Evolutionary conservation across 1,140 invertebrate genomes (phyloP), one percentile per base, ranked within the genome.

Genomic region (Zaprionus ghesquierei): DNA sequence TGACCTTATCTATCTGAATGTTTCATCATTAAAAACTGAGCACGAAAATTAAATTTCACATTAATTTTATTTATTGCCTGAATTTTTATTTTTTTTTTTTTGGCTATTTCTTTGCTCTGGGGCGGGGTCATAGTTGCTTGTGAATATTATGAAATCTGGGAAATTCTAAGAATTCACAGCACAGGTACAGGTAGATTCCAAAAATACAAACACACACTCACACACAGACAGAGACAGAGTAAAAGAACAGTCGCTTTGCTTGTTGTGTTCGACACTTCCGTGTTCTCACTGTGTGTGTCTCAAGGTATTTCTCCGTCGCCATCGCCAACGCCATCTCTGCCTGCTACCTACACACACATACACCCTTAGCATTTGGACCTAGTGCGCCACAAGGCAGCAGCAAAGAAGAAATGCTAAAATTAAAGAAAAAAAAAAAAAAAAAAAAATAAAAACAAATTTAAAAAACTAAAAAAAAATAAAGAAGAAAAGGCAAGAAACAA

Each of bases 391-490:
- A 51, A 65, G 51, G 46, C 65, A 22, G 53, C 61, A 41, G n/a
- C n/a, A n/a, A n/a, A n/a, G n/a, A 71, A 50, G 61, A 70, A 75
- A 74, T 75, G 81, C 59, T 59, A 51, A 65, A n/a, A n/a, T n/a
- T n/a, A n/a, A n/a, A n/a, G n/a, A n/a, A n/a, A n/a, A n/a, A n/a
- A n/a, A 56, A 41, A 31, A 61, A 46, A 64, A 60, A 64, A 51
- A 55, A 38, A 62, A 68, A 66, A 72, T 55, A 62, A 62, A 50
- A 59, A 68, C 25, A 65, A 76, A 75, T 49, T 31, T 13, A 60
- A 71, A 27, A 38, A 68, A 65, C 13, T 27, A 61, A 61, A 73
- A 77, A 54, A 85, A 61, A 61, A 56, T 41, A 54, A 79, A 75
- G 68, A 79, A 61, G 61, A 60, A 41, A 68, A 76, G n/a, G n/a